Percentiles rank a stretch among this genome's conserved stretches.
These are phyloP conservation scores for Scarus forsteni DNA, from an alignment of 2,797 vertebrate genomes.

Conservation along the genomic window DNA sequence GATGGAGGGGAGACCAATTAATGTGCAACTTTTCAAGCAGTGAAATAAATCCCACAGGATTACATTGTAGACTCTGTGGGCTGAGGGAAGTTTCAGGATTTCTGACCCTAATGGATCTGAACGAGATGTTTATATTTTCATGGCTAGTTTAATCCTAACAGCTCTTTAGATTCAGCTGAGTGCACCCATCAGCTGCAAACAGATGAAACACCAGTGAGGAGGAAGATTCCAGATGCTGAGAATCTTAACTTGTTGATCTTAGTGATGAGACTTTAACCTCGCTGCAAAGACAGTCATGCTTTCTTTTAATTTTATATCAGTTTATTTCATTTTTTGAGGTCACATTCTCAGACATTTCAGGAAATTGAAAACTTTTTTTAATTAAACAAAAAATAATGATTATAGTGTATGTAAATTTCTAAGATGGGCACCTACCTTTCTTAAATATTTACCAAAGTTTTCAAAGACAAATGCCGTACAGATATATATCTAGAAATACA, in stretches of 20 bases:
- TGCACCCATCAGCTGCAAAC: neutral
- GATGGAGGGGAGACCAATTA: constrained; percentile 44
- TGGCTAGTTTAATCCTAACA: neutral
- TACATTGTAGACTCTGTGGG: neutral
- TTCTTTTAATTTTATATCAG: too few relatives aligned
- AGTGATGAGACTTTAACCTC: neutral
- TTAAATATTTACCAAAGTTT: too few relatives aligned
- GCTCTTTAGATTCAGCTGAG: neutral
- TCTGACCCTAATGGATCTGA: neutral
- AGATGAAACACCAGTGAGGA: constrained; percentile 7
- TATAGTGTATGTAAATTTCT: too few relatives aligned
- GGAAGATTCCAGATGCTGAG: neutral
- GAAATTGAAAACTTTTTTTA: too few relatives aligned
- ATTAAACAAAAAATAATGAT: too few relatives aligned
- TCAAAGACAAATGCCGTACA: too few relatives aligned
- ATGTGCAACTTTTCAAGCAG: constrained; percentile 30
- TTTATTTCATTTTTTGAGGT: too few relatives aligned
- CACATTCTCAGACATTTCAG: too few relatives aligned
- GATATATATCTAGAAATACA: too few relatives aligned
- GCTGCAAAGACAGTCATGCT: neutral
- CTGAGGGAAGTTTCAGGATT: constrained; percentile 3
- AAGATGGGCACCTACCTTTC: too few relatives aligned
- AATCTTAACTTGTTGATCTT: constrained; percentile 1
- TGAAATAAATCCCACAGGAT: constrained; percentile 24
- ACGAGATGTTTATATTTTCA: constrained; percentile 4